Conservation (phyloP, 2,113 vertebrate species). For the Ursus arctos region DNA sequence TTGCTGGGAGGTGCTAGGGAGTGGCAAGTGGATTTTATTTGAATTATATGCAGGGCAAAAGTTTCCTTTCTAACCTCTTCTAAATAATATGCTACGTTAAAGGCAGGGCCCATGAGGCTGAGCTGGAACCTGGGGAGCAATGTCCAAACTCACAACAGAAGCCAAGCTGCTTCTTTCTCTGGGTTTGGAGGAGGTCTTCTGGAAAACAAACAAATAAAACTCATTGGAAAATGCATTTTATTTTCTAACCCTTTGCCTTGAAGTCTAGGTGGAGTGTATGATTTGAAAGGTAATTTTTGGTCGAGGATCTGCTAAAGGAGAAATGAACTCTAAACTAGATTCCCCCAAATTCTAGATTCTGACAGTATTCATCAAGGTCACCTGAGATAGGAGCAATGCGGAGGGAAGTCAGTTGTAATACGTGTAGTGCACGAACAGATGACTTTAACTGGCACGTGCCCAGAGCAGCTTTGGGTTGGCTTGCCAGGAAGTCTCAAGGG, state of each 20-base stretch:
- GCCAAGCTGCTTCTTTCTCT: neutral
- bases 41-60: neutral
- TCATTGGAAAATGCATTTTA: neutral
- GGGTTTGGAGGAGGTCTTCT: neutral
- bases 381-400: neutral
- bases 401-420: neutral
- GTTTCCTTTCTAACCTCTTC: neutral
- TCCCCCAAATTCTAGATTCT: neutral
- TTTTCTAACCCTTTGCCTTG: neutral
- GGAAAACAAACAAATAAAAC: neutral
- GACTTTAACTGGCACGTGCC: neutral
- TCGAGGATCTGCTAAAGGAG: neutral
- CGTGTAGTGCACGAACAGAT: neutral
- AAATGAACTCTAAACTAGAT: neutral
- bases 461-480: neutral
- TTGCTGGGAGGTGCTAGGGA: neutral
- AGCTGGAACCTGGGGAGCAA: neutral
- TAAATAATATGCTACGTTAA: neutral
- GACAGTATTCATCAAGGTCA: rapidly evolving
- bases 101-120: neutral
- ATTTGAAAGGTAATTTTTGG: neutral
- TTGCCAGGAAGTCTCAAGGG: neutral
- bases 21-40: neutral
- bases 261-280: neutral
- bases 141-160: neutral